A percentile compares a stretch with the other conserved stretches of the same genome.
These are phyloP conservation scores for Rousettus madagascariensis DNA, from an alignment of 2,797 vertebrate genomes.

Conservation along the genomic window DNA sequence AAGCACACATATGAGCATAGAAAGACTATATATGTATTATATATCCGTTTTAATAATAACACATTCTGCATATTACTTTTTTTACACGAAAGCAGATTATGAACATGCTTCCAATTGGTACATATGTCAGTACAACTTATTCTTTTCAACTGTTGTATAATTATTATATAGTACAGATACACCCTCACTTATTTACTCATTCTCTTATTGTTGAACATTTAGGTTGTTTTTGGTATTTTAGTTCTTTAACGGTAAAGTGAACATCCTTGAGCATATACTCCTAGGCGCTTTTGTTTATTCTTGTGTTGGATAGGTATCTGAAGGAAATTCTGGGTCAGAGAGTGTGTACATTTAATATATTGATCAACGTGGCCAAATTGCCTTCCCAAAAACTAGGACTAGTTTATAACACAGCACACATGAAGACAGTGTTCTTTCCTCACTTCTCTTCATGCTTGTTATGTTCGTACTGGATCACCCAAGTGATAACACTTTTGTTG, in stretches of 20 bases:
- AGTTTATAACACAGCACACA: background rate
- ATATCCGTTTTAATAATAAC: background rate
- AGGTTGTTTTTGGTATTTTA: background rate
- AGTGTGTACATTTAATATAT: background rate
- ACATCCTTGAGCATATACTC: background rate
- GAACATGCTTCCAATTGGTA: background rate
- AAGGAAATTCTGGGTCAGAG: background rate
- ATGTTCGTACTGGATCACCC: background rate
- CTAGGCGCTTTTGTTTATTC: background rate
- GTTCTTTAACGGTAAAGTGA: background rate
- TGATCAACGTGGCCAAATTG: background rate
- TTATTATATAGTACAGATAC: background rate
- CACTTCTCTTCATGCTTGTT: background rate
- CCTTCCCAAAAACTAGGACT: background rate
- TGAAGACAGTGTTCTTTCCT: background rate
- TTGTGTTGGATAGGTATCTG: background rate
- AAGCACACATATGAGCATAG: background rate
- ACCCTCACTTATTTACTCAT: background rate
- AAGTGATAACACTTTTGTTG: background rate
- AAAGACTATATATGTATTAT: background rate
- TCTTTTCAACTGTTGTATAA: background rate
- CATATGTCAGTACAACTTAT: background rate
- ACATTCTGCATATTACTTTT: background rate
- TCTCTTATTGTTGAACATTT: background rate
- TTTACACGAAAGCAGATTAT: background rate